Conservation (phyloP, 1,140 invertebrate species). For the Tetragonula clypearis region DNA sequence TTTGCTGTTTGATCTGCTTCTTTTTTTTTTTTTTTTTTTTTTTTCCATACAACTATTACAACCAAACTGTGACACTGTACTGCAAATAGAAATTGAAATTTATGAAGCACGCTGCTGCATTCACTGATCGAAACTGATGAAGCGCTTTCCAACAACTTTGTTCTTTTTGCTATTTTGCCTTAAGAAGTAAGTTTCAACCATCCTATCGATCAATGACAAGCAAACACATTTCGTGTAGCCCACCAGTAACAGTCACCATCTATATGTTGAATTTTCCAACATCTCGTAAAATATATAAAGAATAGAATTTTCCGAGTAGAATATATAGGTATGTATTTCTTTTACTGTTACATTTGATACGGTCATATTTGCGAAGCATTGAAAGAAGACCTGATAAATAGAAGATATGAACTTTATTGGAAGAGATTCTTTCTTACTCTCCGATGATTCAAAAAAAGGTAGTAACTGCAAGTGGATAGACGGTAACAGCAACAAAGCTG, state of each 20-base stretch:
- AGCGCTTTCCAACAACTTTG: slow-evolving; percentile 12
- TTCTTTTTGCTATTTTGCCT: not conserved
- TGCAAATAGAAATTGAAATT: slow-evolving; percentile 2
- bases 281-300: not conserved
- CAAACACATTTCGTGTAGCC: slow-evolving; percentile 31
- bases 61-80: not conserved
- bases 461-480: slow-evolving; percentile 67
- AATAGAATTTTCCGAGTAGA: not conserved
- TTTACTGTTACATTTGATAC: not conserved
- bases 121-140: slow-evolving; percentile 47
- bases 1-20: not conserved
- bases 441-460: slow-evolving; percentile 7
- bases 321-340: not conserved
- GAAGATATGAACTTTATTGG: slow-evolving; percentile 17
- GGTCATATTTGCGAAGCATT: slow-evolving; percentile 26
- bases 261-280: slow-evolving; percentile 21
- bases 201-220: slow-evolving; percentile 47
- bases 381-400: slow-evolving; percentile 34
- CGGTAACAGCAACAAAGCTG: slow-evolving; percentile 76
- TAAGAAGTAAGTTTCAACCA: slow-evolving; percentile 2
- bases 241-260: slow-evolving; percentile 46
- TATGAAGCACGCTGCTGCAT: slow-evolving; percentile 40
- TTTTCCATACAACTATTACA: slow-evolving; percentile 9
- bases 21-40: not conserved
- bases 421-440: slow-evolving; percentile 31